Conservation (phyloP, 1,140 invertebrate species). For the Magallana gigas region DNA sequence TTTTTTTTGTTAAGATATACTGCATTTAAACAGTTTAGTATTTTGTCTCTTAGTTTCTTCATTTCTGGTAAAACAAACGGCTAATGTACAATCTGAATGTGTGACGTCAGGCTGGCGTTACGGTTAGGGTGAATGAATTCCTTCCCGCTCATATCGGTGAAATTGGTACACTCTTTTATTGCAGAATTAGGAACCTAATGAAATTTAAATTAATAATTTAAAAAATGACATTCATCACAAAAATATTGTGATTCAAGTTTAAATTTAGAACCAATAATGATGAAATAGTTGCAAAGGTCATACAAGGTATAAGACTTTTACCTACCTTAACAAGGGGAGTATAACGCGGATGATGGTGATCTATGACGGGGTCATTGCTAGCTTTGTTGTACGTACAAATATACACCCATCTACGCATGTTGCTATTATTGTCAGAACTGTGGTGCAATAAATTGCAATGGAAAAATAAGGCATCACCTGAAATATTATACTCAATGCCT, state of each 20-base stretch:
- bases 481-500: neutral
- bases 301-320: no score
- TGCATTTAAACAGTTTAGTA: no score
- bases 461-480: slow-evolving; percentile 76
- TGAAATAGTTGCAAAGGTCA: no score
- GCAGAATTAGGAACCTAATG: slow-evolving; percentile 59
- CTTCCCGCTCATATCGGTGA: slow-evolving; percentile 61
- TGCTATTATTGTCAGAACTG: slow-evolving; percentile 60
- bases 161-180: slow-evolving; percentile 63
- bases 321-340: slow-evolving; percentile 65
- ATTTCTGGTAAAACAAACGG: no score
- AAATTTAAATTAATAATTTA: no score
- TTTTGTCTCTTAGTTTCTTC: no score
- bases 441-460: slow-evolving; percentile 70
- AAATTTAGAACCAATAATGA: no score
- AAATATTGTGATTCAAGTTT: no score
- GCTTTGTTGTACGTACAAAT: slow-evolving; percentile 67
- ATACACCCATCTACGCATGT: slow-evolving; percentile 64
- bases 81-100: no score
- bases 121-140: slow-evolving; percentile 69
- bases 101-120: slow-evolving; percentile 46
- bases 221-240: no score
- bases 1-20: no score
- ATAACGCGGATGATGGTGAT: slow-evolving; percentile 71
- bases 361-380: slow-evolving; percentile 64